Base-by-base conservation (phyloP, 2,113 vertebrate genomes). In the Saguinus midas region DNA sequence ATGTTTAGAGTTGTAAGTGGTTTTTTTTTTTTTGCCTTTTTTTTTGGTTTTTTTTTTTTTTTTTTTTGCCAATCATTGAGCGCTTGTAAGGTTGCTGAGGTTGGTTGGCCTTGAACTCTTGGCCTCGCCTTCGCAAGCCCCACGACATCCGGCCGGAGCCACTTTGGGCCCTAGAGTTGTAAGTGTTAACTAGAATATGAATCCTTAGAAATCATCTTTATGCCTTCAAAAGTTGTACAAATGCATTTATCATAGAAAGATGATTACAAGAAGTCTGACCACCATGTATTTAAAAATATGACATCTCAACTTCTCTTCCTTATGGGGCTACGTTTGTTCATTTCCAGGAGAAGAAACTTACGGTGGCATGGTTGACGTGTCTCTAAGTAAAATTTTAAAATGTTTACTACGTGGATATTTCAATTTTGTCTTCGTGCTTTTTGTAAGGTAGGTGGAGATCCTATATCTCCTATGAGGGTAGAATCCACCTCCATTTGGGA, bases 321-420 rank as follows among this genome's bases (percentile, higher is more conserved):
- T 23, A 10, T 25, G 81, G 55, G 6, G 57, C 37, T 81, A 10
- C 2, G 4, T 66, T 32, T 76, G 6, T 20, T 52, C 52, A 14
- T 79, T 70, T 45, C 73, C 27, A 35, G 18, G 35, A 55, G 50
- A 27, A 83, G 43, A n/a, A 40, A n/a, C 27, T 68, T 70, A 13
- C 0, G 13, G 37, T n/a, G 35, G 57, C n/a, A 5, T 14, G 45
- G 40, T 21, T 85, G 18, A 5, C 0, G 45, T 87, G 16, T 55
- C 52, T 9, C 43, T 20, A 82, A 95, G 93, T 92, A 96, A 90
- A 92, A 11, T 73, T 81, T 81, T 81, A 16, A 92, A 89, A 68
- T 75, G 13, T 18, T 43, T 35, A 29, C n/a, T 37, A 70, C 93
- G 37, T 25, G 21, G 81, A 43, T 45, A 50, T 70, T 58, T 93